These are phyloP conservation scores for Belonocnema kinseyi DNA, from an alignment of 1,140 invertebrate genomes.

Conservation along the genomic window DNA sequence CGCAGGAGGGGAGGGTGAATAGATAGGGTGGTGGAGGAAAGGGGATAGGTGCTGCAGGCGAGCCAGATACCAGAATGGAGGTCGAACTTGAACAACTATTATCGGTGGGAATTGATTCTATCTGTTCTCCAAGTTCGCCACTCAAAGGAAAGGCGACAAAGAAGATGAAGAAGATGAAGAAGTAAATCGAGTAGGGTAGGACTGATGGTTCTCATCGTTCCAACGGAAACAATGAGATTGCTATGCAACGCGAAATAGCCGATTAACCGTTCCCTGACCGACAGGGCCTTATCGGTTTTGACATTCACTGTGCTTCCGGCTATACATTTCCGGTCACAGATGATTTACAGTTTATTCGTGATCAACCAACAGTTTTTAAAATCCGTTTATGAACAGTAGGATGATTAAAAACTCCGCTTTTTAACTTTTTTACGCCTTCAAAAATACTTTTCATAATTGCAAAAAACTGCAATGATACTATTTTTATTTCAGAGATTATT, in stretches of 20 bases:
- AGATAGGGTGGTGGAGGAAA: background rate
- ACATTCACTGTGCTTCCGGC: slow-evolving; percentile 56
- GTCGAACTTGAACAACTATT: background rate
- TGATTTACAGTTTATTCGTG: slow-evolving; percentile 47
- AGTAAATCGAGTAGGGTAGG: slow-evolving; percentile 5
- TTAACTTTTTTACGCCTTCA: too few relatives aligned
- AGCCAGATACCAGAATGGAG: background rate
- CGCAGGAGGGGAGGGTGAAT: background rate
- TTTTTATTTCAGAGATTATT: too few relatives aligned
- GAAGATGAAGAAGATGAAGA: slow-evolving; percentile 35
- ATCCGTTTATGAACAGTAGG: too few relatives aligned
- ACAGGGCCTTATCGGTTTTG: slow-evolving; percentile 60
- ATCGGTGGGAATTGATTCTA: slow-evolving; percentile 53
- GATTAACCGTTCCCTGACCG: slow-evolving; percentile 60
- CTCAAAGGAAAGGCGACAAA: slow-evolving; percentile 22
- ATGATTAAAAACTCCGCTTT: too few relatives aligned
- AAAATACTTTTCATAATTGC: too few relatives aligned
- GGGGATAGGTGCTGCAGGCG: background rate
- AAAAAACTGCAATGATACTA: too few relatives aligned
- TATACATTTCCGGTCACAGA: slow-evolving; percentile 45
- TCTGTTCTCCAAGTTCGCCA: slow-evolving; percentile 7
- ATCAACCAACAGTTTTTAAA: background rate
- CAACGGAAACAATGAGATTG: slow-evolving; percentile 51
- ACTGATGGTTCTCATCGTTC: slow-evolving; percentile 45
- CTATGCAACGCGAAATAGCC: slow-evolving; percentile 42